Evolutionary conservation across 2,888 invertebrate species (phyloP), one percentile per base, ranked within the genome.

Genomic region (Archips crataeganus): DNA sequence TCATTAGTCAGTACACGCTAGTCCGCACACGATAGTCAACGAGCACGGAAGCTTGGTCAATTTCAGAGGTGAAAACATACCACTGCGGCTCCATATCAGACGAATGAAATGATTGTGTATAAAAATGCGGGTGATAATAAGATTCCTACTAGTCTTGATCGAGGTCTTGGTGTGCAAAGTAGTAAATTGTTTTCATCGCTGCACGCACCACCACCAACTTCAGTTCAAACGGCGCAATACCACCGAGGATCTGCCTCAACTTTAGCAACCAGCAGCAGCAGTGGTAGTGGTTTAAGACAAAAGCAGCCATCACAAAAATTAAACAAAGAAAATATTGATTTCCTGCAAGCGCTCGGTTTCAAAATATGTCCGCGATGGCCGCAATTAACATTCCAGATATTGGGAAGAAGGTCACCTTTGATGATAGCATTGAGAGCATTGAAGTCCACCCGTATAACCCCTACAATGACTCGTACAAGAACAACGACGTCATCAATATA

Each of bases 391-490:
- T 74, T 10, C 51, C 70, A 70, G 59, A 74, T 15, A 45, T 74
- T 34, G 70, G 69, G 10, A 70, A 70, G 23, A 51, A 23, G 64
- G 74, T 74, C 45, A 4, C 13, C 2, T 64, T 71, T 2, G 71
- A 71, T 32, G 66, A 66, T 32, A 57, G 39, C 15, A 74, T 75
- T 45, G 73, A 70, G 39, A 67, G 70, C 15, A 74, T 75, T 23
- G 75, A 75, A 68, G 42, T 70, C 32, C 75, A 75, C n/a, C 66
- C 75, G 4, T 75, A 73, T 54, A 61, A 15, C 15, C 75, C 75
- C 1, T 71, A 65, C 3, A 71, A 71, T 60, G 60, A 71, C 10
- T 71, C 71, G 3, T 71, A 39, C 32, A 65, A 71, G 23, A 65
- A 60, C 15, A 71, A 71, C 4, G 65, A 71, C 11, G 13, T 23